These are phyloP conservation scores for Cataglyphis hispanica DNA, from an alignment of 1,140 invertebrate species.

Conservation along the genomic window DNA sequence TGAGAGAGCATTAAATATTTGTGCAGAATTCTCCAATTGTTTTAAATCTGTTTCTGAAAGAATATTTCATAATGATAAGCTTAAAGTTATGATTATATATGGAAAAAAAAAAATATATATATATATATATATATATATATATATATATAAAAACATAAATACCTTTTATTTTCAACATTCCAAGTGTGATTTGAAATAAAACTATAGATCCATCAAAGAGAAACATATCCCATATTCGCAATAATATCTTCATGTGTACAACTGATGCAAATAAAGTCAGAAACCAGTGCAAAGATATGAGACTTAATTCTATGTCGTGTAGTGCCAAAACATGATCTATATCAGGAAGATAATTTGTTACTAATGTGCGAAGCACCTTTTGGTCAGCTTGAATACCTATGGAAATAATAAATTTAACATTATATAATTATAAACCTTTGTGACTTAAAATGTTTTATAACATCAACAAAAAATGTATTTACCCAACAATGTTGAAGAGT, in stretches of 20 bases:
- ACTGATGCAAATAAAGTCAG: slow-evolving; percentile 99
- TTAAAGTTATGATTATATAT: slow-evolving; percentile 28
- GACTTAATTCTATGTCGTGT: slow-evolving; percentile 98
- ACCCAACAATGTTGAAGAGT: slow-evolving; percentile 97
- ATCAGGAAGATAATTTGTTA: slow-evolving; percentile 95
- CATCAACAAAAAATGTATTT: slow-evolving; percentile 49
- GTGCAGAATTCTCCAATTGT: slow-evolving; percentile 95
- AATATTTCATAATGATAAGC: slow-evolving; percentile 32
- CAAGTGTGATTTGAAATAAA: slow-evolving; percentile 98
- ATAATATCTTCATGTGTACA: slow-evolving; percentile 98
- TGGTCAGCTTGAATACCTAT: slow-evolving; percentile 96
- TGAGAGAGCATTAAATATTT: slow-evolving; percentile 98
- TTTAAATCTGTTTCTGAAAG: slow-evolving; percentile 92
- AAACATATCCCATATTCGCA: slow-evolving; percentile 99
- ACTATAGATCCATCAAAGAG: slow-evolving; percentile 98
- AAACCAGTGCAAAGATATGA: slow-evolving; percentile 99
- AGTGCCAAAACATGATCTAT: slow-evolving; percentile 95
- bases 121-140: not conserved
- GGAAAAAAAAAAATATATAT: slow-evolving; percentile 30
- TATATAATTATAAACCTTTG: slow-evolving; percentile 17
- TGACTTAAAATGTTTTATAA: not conserved
- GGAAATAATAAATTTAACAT: slow-evolving; percentile 60
- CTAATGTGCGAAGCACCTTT: slow-evolving; percentile 95
- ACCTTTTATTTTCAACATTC: slow-evolving; percentile 97
- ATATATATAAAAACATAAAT: slow-evolving; percentile 7